A percentile compares a stretch with the other conserved stretches of the same genome.
phyloP scores from a whole-genome alignment of 1,140 invertebrate species.

The Ylistrum balloti region DNA sequence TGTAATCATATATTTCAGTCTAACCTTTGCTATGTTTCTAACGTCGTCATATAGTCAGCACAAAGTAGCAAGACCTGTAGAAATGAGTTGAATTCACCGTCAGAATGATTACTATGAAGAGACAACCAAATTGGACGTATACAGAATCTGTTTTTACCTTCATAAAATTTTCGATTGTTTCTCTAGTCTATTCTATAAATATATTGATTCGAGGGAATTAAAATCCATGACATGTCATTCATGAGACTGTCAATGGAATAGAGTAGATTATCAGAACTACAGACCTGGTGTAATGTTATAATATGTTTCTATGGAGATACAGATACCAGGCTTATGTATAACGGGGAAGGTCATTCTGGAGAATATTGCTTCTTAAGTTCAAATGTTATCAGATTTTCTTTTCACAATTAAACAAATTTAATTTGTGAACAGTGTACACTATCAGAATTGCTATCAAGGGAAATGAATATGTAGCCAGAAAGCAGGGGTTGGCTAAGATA shows the following conservation, averaged over 20 bases:
- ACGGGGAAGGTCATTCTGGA: background rate
- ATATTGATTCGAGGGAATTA: background rate
- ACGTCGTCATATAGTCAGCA: background rate
- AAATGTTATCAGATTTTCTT: background rate
- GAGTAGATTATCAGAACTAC: background rate
- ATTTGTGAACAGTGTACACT: no score
- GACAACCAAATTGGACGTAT: background rate
- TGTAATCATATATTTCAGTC: no score
- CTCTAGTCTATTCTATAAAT: background rate
- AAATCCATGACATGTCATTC: background rate
- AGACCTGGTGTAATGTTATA: background rate
- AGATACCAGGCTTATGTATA: background rate
- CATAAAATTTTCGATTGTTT: background rate
- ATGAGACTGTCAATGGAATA: background rate
- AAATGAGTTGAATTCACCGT: background rate
- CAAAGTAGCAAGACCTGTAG: background rate
- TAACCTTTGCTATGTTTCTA: no score
- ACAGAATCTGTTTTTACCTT: background rate
- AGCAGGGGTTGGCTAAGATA: no score
- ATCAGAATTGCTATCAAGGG: no score
- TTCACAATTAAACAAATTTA: no score
- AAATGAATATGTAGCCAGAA: no score
- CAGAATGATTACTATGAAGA: background rate
- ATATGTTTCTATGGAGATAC: background rate
- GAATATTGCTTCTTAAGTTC: background rate